Evolutionary conservation across 2,113 vertebrate genomes (phyloP), one percentile per base, ranked within the genome.

Genomic region (Atrichornis clamosus): DNA sequence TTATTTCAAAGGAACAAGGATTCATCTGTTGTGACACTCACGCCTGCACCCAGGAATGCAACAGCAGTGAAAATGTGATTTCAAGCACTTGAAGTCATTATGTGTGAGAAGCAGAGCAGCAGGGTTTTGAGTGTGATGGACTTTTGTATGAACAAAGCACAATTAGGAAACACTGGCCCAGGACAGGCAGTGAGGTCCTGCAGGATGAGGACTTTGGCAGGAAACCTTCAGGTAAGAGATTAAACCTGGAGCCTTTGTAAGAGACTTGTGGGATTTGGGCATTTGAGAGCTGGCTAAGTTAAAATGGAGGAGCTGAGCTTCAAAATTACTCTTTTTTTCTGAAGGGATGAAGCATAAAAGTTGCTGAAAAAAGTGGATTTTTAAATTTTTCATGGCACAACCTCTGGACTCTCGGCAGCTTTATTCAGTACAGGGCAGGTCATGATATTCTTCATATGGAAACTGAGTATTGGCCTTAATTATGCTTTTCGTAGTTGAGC

Each of bases 121-220:
- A 17, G 63, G 39, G 23, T 20, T 39, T 9, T 0, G 33, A 39
- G 33, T 4, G 24, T 53, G 56, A 7, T 10, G 39, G 56, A 79
- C 30, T 42, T 92, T 22, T 55, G 44, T 58, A 22, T 21, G 52
- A 53, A 27, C 42, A 11, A 28, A 49, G n/a, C 30, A 12, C 1
- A 1, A 47, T 39, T 16, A 53, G 50, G 44, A 55, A 28, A 44
- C 15, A 6, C 24, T 13, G 58, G 50, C 73, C 84, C 35, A 15
- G 68, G 69, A n/a, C 0, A 3, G 49, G 32, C 9, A 11, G 64
- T 39, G 26, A 0, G 1, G 26, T 58, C 37, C 33, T 32, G 37
- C 27, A 44, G 67, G 50, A 10, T 19, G 55, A 35, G 82, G 60
- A 7, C 32, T 68, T 44, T 19, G 52, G 75, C 85, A 22, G 9